Percentiles rank a stretch among this genome's conserved stretches.
Conservation (phyloP, 2,888 invertebrate genomes). For the Agelastica alni region DNA sequence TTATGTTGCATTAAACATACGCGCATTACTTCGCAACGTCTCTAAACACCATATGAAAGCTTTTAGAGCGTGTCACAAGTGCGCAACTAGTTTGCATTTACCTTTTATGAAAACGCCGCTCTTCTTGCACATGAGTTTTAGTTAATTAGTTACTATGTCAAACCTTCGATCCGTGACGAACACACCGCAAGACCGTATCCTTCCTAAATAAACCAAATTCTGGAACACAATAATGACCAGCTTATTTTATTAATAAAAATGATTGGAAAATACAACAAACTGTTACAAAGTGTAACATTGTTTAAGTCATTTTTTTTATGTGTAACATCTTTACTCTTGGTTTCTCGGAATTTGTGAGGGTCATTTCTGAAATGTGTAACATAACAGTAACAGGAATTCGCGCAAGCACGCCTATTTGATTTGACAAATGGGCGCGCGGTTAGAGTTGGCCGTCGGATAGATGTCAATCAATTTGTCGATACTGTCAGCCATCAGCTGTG, state of each 20-base stretch:
- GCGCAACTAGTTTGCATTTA: conserved; percentile 21
- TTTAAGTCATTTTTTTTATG: too few species aligned
- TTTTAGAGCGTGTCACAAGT: conserved; percentile 24
- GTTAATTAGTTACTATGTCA: conserved; percentile 22
- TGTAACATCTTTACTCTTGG: too few species aligned
- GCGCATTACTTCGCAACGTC: conserved; percentile 5
- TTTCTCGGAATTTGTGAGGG: too few species aligned
- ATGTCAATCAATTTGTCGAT: too few species aligned
- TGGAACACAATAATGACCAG: neutral
- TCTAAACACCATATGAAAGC: conserved; percentile 13
- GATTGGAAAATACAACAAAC: too few species aligned
- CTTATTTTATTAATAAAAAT: neutral
- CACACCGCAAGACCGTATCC: conserved; percentile 4
- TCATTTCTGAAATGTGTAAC: too few species aligned
- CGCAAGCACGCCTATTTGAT: too few species aligned
- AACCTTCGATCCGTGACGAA: conserved; percentile 17
- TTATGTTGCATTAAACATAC: neutral
- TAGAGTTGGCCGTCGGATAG: too few species aligned
- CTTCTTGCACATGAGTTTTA: conserved; percentile 18
- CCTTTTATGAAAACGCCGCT: conserved; percentile 18
- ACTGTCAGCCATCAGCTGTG: too few species aligned
- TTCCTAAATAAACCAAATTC: conserved; percentile 7
- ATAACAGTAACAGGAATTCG: too few species aligned
- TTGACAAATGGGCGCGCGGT: too few species aligned
- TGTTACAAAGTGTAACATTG: too few species aligned